These are phyloP conservation scores for Argyra leucocephala DNA, from an alignment of 2,888 invertebrate species.

Conservation along the genomic window DNA sequence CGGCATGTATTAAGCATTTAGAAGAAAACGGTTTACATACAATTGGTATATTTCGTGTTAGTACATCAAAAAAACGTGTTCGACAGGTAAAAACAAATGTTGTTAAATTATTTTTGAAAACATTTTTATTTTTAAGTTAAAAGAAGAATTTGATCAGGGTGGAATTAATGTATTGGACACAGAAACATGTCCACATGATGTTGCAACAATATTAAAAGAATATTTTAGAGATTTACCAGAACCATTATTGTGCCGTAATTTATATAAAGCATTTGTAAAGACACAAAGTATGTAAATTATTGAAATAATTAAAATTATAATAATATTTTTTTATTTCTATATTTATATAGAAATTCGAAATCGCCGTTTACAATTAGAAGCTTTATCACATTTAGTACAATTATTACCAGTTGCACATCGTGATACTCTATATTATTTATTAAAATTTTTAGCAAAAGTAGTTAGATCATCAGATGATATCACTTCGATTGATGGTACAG, in stretches of 20 bases:
- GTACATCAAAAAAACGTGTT: slow-evolving; percentile 83
- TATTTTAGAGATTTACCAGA: slow-evolving; percentile 88
- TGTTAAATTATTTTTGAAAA: not conserved
- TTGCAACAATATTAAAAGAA: slow-evolving; percentile 86
- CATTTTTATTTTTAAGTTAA: slow-evolving; percentile 49
- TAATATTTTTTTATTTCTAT: slow-evolving; percentile 12
- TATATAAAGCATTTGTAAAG: slow-evolving; percentile 81
- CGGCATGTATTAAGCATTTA: slow-evolving; percentile 71
- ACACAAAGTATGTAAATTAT: slow-evolving; percentile 64
- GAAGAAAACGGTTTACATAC: slow-evolving; percentile 72
- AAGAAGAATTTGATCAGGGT: slow-evolving; percentile 83
- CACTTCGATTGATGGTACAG: slow-evolving; percentile 27
- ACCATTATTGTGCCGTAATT: slow-evolving; percentile 77
- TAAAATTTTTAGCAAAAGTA: slow-evolving; percentile 65
- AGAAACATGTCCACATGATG: slow-evolving; percentile 84
- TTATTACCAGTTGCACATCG: slow-evolving; percentile 78
- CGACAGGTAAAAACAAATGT: slow-evolving; percentile 71
- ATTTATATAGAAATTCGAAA: slow-evolving; percentile 62
- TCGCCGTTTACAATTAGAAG: slow-evolving; percentile 71
- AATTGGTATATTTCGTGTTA: slow-evolving; percentile 83
- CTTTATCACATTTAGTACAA: slow-evolving; percentile 72
- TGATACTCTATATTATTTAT: slow-evolving; percentile 69
- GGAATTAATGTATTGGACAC: slow-evolving; percentile 62
- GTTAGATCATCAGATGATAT: slow-evolving; percentile 36
- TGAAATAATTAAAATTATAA: not conserved